Percentiles rank a stretch among this genome's conserved stretches.
These are phyloP conservation scores for Drosophila kepulauana DNA, from an alignment of 1,140 invertebrate genomes.

Conservation along the genomic window DNA sequence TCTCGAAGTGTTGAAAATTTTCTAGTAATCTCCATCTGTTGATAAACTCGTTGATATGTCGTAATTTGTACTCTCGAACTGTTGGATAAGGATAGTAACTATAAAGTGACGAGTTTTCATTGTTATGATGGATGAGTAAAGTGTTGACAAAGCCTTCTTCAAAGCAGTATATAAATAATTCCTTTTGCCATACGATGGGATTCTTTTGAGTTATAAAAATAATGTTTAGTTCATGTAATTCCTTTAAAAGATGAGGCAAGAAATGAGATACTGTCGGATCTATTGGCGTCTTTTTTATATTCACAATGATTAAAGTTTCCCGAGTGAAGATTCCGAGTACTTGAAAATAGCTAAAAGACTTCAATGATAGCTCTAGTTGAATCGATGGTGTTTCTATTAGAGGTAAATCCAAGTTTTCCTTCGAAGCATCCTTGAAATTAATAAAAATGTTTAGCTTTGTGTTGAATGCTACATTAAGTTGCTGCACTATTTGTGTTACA, in stretches of 20 bases:
- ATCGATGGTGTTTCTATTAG: slow-evolving; percentile 29
- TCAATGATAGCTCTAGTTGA: not conserved
- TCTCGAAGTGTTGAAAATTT: slow-evolving; percentile 24
- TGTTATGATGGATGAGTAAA: slow-evolving; percentile 22
- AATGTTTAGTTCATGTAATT: slow-evolving; percentile 45
- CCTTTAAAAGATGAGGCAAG: slow-evolving; percentile 34
- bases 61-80: slow-evolving; percentile 9
- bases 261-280: not conserved
- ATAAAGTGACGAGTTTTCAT: slow-evolving; percentile 3
- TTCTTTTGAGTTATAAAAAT: slow-evolving; percentile 32
- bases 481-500: not conserved
- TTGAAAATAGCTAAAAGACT: not conserved
- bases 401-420: not conserved
- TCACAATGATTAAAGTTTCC: slow-evolving; percentile 38
- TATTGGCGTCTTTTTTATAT: slow-evolving; percentile 10
- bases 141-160: slow-evolving; percentile 53
- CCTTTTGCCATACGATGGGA: not conserved
- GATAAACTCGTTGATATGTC: slow-evolving; percentile 43
- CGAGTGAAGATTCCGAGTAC: slow-evolving; percentile 36
- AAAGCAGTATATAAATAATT: slow-evolving; percentile 53
- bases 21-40: not conserved
- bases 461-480: slow-evolving; percentile 34
- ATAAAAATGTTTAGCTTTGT: slow-evolving; percentile 52
- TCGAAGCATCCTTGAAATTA: slow-evolving; percentile 12
- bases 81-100: slow-evolving; percentile 61